These are phyloP conservation scores for Unio pictorum DNA, from an alignment of 2,888 invertebrate genomes.

Conservation along the genomic window DNA sequence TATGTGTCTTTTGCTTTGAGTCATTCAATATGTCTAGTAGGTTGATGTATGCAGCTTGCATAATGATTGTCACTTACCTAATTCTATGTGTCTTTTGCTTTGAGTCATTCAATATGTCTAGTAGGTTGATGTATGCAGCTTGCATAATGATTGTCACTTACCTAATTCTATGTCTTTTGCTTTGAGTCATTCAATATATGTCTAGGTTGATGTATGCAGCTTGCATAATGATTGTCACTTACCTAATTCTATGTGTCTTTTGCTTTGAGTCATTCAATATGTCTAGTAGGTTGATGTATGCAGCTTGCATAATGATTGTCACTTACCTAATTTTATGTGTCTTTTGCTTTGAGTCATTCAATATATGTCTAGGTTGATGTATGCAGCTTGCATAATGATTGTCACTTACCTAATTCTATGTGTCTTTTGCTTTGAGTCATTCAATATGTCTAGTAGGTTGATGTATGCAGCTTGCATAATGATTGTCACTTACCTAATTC, in stretches of 20 bases:
- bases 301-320: slow-evolving; percentile 17
- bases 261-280: slow-evolving; percentile 54
- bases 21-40: slow-evolving; percentile 59
- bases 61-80: slow-evolving; percentile 42
- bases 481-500: slow-evolving; percentile 53
- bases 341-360: slow-evolving; percentile 54
- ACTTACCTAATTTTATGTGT: slow-evolving; percentile 63
- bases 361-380: slow-evolving; percentile 57
- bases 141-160: slow-evolving; percentile 9
- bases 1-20: slow-evolving; percentile 54
- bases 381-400: slow-evolving; percentile 37
- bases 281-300: slow-evolving; percentile 62
- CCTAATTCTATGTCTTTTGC: slow-evolving; percentile 62
- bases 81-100: slow-evolving; percentile 59
- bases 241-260: slow-evolving; percentile 65
- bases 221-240: too few species aligned
- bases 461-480: slow-evolving; percentile 51
- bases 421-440: slow-evolving; percentile 54
- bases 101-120: slow-evolving; percentile 56
- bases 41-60: slow-evolving; percentile 55
- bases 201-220: slow-evolving; percentile 63
- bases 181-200: slow-evolving; percentile 53
- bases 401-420: slow-evolving; percentile 60
- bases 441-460: slow-evolving; percentile 54
- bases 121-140: slow-evolving; percentile 60